Conservation (phyloP, 2,888 invertebrate genomes). For the Lochmaea capreae region DNA sequence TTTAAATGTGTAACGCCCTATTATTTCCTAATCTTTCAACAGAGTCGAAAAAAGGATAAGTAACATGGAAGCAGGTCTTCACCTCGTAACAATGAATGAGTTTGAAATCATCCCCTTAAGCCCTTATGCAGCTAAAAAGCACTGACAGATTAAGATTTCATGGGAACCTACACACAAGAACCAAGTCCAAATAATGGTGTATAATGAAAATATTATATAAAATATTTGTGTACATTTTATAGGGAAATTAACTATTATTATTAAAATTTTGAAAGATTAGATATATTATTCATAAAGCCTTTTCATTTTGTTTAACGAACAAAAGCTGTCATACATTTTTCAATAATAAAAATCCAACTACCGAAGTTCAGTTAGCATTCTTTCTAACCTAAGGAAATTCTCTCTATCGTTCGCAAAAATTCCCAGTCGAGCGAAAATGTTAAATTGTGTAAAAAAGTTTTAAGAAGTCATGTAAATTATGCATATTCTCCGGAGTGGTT, state of each 20-base stretch:
- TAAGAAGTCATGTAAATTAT: constrained; percentile 25
- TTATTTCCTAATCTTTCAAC: constrained; percentile 11
- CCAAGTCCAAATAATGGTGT: neutral
- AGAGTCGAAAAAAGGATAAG: constrained; percentile 23
- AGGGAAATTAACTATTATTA: too few species aligned
- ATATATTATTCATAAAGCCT: too few species aligned
- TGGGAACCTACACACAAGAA: neutral
- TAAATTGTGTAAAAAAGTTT: constrained; percentile 21
- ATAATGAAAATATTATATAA: neutral
- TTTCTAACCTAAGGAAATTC: neutral
- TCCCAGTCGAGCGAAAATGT: constrained; percentile 10
- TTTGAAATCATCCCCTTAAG: constrained; percentile 21
- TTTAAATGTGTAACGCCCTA: constrained; percentile 10
- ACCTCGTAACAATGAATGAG: constrained; percentile 11
- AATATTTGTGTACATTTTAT: neutral
- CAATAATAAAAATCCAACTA: neutral
- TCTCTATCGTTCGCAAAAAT: neutral
- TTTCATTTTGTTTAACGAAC: neutral
- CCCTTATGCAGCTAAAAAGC: neutral
- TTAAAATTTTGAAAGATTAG: too few species aligned
- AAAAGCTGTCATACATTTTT: neutral
- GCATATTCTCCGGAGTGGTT: constrained; percentile 22
- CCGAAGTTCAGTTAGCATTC: too few species aligned
- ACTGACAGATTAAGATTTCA: neutral
- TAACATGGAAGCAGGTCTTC: constrained; percentile 18